These are phyloP conservation scores for Nymphalis polychloros DNA, from an alignment of 2,888 invertebrate species.

Conservation along the genomic window DNA sequence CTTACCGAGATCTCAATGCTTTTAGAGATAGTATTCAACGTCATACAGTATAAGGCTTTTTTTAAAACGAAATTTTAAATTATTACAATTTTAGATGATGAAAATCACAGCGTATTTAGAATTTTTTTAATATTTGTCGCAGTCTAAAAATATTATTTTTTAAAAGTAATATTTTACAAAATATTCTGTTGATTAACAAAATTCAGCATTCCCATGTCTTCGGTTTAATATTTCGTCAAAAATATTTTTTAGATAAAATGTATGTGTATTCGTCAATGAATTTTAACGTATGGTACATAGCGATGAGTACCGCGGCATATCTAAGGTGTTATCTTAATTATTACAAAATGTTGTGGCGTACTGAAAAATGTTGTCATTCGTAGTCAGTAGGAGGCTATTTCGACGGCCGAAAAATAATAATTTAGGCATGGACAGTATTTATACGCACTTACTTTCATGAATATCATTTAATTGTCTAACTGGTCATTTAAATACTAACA, in stretches of 20 bases:
- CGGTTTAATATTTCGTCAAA: neutral
- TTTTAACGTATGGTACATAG: neutral
- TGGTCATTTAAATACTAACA: conserved; percentile 51
- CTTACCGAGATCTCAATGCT: conserved; percentile 60
- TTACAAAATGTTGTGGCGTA: conserved; percentile 53
- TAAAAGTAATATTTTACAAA: neutral
- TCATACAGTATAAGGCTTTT: conserved; percentile 21
- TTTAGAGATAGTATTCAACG: conserved; percentile 34
- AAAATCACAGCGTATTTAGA: too few species aligned
- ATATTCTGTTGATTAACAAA: neutral
- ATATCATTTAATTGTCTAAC: conserved; percentile 42
- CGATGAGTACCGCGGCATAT: conserved; percentile 64
- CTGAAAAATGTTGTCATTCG: conserved; percentile 52
- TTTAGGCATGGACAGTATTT: conserved; percentile 53
- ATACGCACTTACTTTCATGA: conserved; percentile 47
- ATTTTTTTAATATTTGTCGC: too few species aligned
- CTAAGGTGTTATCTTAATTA: conserved; percentile 43
- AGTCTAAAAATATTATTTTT: too few species aligned
- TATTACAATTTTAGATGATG: too few species aligned
- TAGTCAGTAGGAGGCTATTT: conserved; percentile 67
- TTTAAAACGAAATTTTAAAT: too few species aligned
- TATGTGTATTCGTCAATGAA: neutral
- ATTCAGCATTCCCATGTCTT: neutral
- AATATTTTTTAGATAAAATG: conserved; percentile 8
- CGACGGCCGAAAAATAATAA: conserved; percentile 58